A percentile compares a stretch with the other conserved stretches of the same genome.
Evolutionary conservation across 1,140 invertebrate species (phyloP).

Genomic region (Formica selysi): DNA sequence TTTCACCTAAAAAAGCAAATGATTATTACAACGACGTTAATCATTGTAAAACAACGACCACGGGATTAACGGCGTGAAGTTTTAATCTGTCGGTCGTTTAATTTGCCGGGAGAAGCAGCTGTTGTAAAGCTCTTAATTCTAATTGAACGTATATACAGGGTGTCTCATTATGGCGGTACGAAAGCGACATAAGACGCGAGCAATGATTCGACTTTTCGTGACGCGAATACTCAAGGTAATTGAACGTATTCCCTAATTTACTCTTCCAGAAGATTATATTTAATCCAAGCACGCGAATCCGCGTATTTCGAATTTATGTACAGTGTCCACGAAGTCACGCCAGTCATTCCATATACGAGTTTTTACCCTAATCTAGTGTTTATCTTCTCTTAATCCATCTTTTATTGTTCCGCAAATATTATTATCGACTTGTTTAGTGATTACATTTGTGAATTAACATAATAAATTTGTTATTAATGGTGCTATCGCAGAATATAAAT

Average conservation of each 20-base stretch:
- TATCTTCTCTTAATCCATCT: background rate
- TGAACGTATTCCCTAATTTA: conserved; percentile 33
- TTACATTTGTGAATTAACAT: background rate
- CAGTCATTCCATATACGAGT: background rate
- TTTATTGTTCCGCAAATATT: background rate
- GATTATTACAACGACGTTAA: background rate
- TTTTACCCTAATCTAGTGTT: background rate
- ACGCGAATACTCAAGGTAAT: conserved; percentile 37
- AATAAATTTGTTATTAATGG: background rate
- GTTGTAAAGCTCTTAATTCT: conserved; percentile 51
- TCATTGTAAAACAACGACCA: conserved; percentile 11
- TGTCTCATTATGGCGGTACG: background rate
- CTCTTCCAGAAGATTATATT: conserved; percentile 24
- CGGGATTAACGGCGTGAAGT: conserved; percentile 7
- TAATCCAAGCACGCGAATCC: conserved; percentile 25
- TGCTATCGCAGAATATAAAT: background rate
- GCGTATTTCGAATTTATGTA: background rate
- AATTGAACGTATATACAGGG: conserved; percentile 39
- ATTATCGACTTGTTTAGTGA: background rate
- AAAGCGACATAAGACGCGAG: background rate
- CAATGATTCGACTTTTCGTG: conserved; percentile 41
- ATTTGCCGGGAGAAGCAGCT: conserved; percentile 35
- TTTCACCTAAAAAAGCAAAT: background rate
- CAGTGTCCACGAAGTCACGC: background rate
- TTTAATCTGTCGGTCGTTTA: conserved; percentile 38